A percentile compares a stretch with the other conserved stretches of the same genome.
These are phyloP conservation scores for Nanorana parkeri DNA, from an alignment of 2,113 vertebrate genomes.

Conservation along the genomic window DNA sequence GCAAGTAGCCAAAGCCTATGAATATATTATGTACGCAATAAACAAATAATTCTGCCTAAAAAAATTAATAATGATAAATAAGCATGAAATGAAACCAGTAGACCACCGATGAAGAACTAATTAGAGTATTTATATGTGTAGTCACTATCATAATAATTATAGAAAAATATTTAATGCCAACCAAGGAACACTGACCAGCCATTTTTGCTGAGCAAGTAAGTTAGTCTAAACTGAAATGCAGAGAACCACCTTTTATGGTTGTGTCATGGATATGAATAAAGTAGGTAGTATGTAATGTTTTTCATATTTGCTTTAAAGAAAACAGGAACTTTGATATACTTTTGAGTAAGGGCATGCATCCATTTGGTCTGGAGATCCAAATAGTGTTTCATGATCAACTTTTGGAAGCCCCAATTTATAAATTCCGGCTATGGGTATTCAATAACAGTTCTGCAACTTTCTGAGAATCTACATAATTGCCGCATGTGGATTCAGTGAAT, in stretches of 20 bases:
- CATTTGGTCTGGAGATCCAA: too few relatives aligned
- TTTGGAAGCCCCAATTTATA: too few relatives aligned
- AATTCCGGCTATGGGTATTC: too few relatives aligned
- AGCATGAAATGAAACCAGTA: slow-evolving; percentile 49
- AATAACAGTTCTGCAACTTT: too few relatives aligned
- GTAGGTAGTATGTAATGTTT: not conserved
- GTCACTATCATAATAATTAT: slow-evolving; percentile 17
- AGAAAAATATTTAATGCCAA: slow-evolving; percentile 19
- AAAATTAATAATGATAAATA: slow-evolving; percentile 42
- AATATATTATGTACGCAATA: slow-evolving; percentile 44
- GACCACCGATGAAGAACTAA: slow-evolving; percentile 39
- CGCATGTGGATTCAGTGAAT: too few relatives aligned
- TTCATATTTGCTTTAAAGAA: too few relatives aligned
- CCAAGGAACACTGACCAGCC: not conserved
- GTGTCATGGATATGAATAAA: not conserved
- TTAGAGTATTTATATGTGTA: slow-evolving; percentile 36
- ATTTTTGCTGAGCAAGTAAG: slow-evolving; percentile 5
- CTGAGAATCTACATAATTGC: too few relatives aligned
- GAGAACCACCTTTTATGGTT: not conserved
- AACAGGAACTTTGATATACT: too few relatives aligned
- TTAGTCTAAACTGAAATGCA: not conserved
- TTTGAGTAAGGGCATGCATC: too few relatives aligned
- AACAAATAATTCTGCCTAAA: slow-evolving; percentile 17
- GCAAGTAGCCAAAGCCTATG: slow-evolving; percentile 29
- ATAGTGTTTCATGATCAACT: too few relatives aligned